Percentiles rank a stretch among this genome's conserved stretches.
These are phyloP conservation scores for Gortyna flavago DNA, from an alignment of 2,888 invertebrate genomes.

Conservation along the genomic window DNA sequence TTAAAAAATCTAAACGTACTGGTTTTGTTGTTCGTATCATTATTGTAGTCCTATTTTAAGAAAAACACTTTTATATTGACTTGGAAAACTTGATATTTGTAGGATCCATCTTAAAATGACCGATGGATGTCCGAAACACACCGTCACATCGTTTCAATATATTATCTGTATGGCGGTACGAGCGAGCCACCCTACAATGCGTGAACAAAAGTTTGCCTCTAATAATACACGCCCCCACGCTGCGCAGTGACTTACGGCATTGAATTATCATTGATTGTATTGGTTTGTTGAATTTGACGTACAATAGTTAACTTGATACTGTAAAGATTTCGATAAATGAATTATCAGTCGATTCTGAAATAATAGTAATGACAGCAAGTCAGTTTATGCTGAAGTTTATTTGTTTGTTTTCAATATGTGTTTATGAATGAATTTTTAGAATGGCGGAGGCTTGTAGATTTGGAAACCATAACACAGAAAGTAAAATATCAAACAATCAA, in stretches of 20 bases:
- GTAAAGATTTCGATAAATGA: conserved; percentile 31
- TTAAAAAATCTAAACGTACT: not conserved
- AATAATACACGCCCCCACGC: conserved; percentile 67
- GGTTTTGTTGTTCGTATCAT: not conserved
- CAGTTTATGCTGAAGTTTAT: conserved; percentile 40
- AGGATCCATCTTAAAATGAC: not conserved
- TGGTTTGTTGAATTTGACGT: conserved; percentile 70
- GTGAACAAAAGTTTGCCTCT: conserved; percentile 47
- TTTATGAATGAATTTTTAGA: conserved; percentile 71
- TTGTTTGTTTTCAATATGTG: conserved; percentile 54
- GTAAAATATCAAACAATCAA: conserved; percentile 78
- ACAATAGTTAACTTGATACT: conserved; percentile 37
- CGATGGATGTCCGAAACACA: not conserved
- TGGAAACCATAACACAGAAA: conserved; percentile 78
- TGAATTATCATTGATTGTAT: conserved; percentile 59
- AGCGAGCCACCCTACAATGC: conserved; percentile 4
- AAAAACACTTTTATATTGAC: not conserved
- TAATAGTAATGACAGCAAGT: conserved; percentile 45
- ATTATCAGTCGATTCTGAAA: conserved; percentile 41
- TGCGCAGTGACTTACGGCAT: conserved; percentile 51
- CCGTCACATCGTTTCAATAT: conserved; percentile 1
- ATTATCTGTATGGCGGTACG: conserved; percentile 38
- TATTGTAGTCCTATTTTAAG: not conserved
- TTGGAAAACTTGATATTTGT: not conserved
- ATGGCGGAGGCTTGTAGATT: conserved; percentile 88